A percentile compares a stretch with the other conserved stretches of the same genome.
phyloP scores from a whole-genome alignment of 2,888 invertebrate genomes.

The Alcis repandata region DNA sequence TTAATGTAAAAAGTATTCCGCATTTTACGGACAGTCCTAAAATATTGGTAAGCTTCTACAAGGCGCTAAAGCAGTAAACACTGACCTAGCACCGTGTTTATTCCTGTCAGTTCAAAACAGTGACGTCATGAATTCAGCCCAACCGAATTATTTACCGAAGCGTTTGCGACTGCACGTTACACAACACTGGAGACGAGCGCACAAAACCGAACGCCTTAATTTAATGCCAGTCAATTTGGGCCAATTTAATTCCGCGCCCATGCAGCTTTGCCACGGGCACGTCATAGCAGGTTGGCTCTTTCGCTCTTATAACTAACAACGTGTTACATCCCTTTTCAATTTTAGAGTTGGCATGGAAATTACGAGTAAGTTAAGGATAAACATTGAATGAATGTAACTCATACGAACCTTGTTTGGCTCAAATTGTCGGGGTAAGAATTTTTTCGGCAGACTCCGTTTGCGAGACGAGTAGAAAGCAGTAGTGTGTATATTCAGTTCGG shows the following conservation, averaged over 20 bases:
- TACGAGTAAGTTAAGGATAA: conserved; percentile 55
- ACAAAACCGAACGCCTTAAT: conserved; percentile 83
- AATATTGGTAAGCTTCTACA: too few species aligned
- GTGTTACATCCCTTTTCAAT: conserved; percentile 46
- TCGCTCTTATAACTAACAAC: conserved; percentile 48
- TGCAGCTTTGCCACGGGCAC: conserved; percentile 67
- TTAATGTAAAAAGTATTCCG: too few species aligned
- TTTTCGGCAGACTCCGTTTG: too few species aligned
- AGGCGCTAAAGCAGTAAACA: neutral
- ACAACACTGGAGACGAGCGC: conserved; percentile 70
- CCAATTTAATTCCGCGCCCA: conserved; percentile 81
- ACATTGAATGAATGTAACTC: neutral
- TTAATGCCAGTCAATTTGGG: conserved; percentile 84
- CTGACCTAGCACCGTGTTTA: neutral
- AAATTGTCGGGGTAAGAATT: too few species aligned
- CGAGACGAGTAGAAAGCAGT: too few species aligned
- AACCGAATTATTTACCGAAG: conserved; percentile 29
- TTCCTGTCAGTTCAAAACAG: conserved; percentile 2
- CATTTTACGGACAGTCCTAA: too few species aligned
- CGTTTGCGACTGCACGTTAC: conserved; percentile 57
- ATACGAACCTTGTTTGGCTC: too few species aligned
- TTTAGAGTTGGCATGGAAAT: conserved; percentile 51
- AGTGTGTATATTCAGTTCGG: too few species aligned
- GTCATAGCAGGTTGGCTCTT: conserved; percentile 59
- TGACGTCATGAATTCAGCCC: conserved; percentile 14